Base-by-base conservation (phyloP, 37 sponge, comb jelly and placozoan species). In the Tethya wilhelma region DNA sequence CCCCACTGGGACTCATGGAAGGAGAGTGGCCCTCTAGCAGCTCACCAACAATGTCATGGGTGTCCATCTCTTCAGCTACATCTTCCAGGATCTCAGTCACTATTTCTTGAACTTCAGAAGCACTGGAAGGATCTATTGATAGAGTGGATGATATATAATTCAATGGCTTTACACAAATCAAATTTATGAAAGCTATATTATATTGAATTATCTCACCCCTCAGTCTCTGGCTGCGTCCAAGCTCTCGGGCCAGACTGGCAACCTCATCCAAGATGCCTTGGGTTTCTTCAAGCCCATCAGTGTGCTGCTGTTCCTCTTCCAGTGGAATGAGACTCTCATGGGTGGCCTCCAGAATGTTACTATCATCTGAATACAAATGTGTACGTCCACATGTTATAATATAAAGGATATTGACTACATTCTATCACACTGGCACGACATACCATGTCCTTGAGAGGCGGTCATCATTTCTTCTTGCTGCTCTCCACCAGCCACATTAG, bases 281-380 rank as follows among this genome's bases (percentile, higher is more conserved):
- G 19, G 2, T 26, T 37, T 72, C 72, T 26, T 5, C 69, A 0
- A 34, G 22, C 2, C 14, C 76, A 4, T 20, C 42, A 25, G 1
- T 11, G 1, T 28, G 39, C 56, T 75, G 77, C 8, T 82, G 83
- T 6, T 85, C 82, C 11, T 72, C 82, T 38, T 81, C 75, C 44
- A 91, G 53, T 55, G 91, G 91, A 1, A 91, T 81, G 64, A 91
- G 72, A 32, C 81, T 81, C 77, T 86, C 87, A 12, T 86, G 79
- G 1, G 64, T 58, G 1, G 64, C 74, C 40, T 84, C 88, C 29
- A 85, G 69, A 0, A 56, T 45, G 56, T n/a, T n/a, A n/a, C n/a
- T n/a, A n/a, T n/a, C n/a, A n/a, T n/a, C n/a, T n/a, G n/a, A n/a
- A n/a, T n/a, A n/a, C n/a, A n/a, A n/a, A n/a, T n/a, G n/a, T n/a